Evolutionary conservation across 2,888 invertebrate genomes (phyloP), one percentile per base, ranked within the genome.

Genomic region (Orthosia incerta): DNA sequence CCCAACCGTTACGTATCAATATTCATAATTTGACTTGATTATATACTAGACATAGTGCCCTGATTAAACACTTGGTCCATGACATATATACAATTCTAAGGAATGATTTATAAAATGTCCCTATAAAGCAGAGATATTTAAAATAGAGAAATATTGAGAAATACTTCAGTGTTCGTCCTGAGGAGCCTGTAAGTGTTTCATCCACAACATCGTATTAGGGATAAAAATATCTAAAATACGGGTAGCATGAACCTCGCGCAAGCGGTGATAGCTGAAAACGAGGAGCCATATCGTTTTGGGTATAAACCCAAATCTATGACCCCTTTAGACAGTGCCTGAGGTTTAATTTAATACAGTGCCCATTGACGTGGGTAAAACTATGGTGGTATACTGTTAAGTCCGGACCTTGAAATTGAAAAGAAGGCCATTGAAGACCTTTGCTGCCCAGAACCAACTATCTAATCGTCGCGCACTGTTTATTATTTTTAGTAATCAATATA

Each of bases 171-270:
- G 18, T 50, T 65, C 20, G 45, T 26, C 7, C 9, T 20, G 45
- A 50, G 39, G n/a, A 63, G 57, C 15, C 18, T 15, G 15, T 68
- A 5, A 20, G 31, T 48, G 5, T 20, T 50, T 5, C 46, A 15
- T 39, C 18, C 1, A 39, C 50, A 48, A 31, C 15, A 50, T 20
- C 3, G 18, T 7, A 11, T 23, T 68, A 4, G 1, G 11, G 64
- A 31, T 50, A 11, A 48, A 48, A n/a, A n/a, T 39, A 56, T 15
- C 55, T 5, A 48, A 12, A 15, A 56, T 23, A 31, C 46, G 1
- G 51, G 50, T 31, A 13, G 20, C 16, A 31, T 20, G 51, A 15
- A 26, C 18, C 76, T 76, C 76, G 76, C 74, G 76, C 59, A 76
- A 69, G 74, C 4, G 16, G 1, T 20, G n/a, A 56, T 50, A 4